These are phyloP conservation scores for Hirtodrosophila confusa DNA, from an alignment of 2,888 invertebrate species.

Conservation along the genomic window DNA sequence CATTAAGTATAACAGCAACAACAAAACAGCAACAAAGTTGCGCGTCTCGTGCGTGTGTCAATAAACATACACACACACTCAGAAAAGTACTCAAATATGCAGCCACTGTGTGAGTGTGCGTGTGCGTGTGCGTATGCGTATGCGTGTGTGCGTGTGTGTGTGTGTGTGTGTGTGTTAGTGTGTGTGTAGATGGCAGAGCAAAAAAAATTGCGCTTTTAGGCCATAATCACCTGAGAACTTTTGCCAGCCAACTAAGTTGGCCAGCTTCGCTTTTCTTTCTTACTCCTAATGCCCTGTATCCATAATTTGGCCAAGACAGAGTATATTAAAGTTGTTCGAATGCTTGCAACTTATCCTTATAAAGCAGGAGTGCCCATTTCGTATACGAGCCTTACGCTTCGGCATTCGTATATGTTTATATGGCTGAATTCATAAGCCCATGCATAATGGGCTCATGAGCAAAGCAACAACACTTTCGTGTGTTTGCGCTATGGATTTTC, in stretches of 20 bases:
- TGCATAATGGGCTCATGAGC: too few species aligned
- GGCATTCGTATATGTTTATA: too few species aligned
- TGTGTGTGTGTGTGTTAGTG: too few species aligned
- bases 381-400: too few species aligned
- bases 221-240: constrained; percentile 80
- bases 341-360: too few species aligned
- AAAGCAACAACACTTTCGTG: too few species aligned
- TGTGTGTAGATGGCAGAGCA: neutral
- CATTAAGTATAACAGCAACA: constrained; percentile 67
- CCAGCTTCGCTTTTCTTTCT: constrained; percentile 14
- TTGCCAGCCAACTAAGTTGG: constrained; percentile 38
- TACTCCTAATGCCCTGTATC: neutral
- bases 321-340: too few species aligned
- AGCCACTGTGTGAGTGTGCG: constrained; percentile 8
- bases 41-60: constrained; percentile 59
- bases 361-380: too few species aligned
- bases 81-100: constrained; percentile 34
- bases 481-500: too few species aligned
- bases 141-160: constrained; percentile 3
- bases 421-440: too few species aligned
- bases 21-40: constrained; percentile 44
- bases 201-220: constrained; percentile 66
- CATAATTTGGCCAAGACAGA: too few species aligned
- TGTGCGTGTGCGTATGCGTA: neutral
- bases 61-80: constrained; percentile 47